These are phyloP conservation scores for Acleris laterana DNA, from an alignment of 2,888 invertebrate species.

Conservation along the genomic window DNA sequence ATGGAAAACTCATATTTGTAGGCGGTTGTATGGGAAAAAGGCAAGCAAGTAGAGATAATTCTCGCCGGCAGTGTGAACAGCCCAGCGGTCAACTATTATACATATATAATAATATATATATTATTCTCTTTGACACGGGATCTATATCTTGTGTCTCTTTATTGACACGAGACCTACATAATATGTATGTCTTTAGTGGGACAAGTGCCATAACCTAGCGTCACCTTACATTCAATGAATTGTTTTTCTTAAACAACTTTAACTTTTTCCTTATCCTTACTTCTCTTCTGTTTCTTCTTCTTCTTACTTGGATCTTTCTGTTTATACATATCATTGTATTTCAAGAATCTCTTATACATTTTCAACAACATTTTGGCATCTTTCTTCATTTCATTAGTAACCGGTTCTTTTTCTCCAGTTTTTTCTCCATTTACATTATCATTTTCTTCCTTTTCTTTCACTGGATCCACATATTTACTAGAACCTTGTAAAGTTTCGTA, in stretches of 20 bases:
- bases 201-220: too few relatives aligned
- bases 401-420: conserved; percentile 31
- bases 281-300: conserved; percentile 63
- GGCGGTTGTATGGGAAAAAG: too few relatives aligned
- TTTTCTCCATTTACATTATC: conserved; percentile 33
- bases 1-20: too few relatives aligned
- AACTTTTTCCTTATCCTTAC: conserved; percentile 44
- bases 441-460: conserved; percentile 46
- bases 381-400: conserved; percentile 65
- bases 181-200: too few relatives aligned
- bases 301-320: conserved; percentile 61
- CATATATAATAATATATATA: too few relatives aligned
- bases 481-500: conserved; percentile 76
- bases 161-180: too few relatives aligned
- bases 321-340: conserved; percentile 67
- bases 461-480: conserved; percentile 67
- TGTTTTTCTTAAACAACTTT: neutral
- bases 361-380: conserved; percentile 75
- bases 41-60: too few relatives aligned
- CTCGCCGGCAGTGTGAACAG: too few relatives aligned
- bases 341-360: conserved; percentile 76
- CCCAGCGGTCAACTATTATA: too few relatives aligned
- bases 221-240: too few relatives aligned
- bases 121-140: too few relatives aligned
- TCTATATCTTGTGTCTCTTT: too few relatives aligned